Evolutionary conservation across 2,888 invertebrate species (phyloP).

Genomic region (Caenorhabditis doughertyi): DNA sequence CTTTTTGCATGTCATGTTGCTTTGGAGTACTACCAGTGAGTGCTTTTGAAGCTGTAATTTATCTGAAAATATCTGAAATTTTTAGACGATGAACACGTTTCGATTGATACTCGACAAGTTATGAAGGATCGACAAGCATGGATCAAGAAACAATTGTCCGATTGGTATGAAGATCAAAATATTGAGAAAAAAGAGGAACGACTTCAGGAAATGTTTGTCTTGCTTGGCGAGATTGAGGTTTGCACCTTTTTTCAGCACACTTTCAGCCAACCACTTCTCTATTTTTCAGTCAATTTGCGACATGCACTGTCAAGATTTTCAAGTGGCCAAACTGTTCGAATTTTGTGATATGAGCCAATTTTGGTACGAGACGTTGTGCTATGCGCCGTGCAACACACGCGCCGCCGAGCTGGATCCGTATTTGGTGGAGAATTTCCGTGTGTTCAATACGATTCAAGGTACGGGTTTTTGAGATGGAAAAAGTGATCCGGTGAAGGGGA

Average conservation of each 20-base stretch:
- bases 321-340: constrained; percentile 80
- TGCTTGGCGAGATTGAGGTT: constrained; percentile 79
- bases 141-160: constrained; percentile 72
- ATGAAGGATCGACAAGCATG: constrained; percentile 73
- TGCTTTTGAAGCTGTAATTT: no score
- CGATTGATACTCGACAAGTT: constrained; percentile 59
- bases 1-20: constrained; percentile 76
- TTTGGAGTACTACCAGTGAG: constrained; percentile 75
- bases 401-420: background rate
- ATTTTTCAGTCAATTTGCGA: constrained; percentile 72
- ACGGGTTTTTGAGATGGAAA: no score
- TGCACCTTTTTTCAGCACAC: constrained; percentile 24
- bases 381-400: constrained; percentile 63
- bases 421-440: no score
- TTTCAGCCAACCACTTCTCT: background rate
- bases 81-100: constrained; percentile 74
- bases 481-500: no score
- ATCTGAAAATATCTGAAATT: no score
- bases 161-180: constrained; percentile 56
- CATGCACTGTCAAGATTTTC: constrained; percentile 77
- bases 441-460: no score
- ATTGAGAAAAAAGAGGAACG: constrained; percentile 70
- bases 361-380: constrained; percentile 71
- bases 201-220: constrained; percentile 72
- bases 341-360: constrained; percentile 78